These are phyloP conservation scores for Leucoraja erinaceus DNA, from an alignment of 2,113 vertebrate genomes.

Conservation along the genomic window DNA sequence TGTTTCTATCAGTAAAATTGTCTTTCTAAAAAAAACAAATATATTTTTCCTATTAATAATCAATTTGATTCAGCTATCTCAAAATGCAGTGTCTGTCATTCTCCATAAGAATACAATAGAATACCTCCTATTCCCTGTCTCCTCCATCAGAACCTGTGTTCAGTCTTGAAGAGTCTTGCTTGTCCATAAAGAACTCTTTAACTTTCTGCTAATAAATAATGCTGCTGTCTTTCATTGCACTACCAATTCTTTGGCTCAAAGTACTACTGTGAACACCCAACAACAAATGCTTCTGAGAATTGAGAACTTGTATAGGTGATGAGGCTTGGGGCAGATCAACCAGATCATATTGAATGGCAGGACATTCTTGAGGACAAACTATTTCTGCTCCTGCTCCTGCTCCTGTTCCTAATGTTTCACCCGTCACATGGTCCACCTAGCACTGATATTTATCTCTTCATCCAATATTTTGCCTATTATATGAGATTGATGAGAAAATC, in stretches of 20 bases:
- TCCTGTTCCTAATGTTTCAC: too few relatives aligned
- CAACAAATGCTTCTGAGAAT: neutral
- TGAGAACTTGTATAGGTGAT: too few relatives aligned
- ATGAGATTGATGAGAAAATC: too few relatives aligned
- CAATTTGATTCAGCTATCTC: neutral
- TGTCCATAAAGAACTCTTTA: neutral
- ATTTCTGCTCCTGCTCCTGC: too few relatives aligned
- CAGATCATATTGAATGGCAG: too few relatives aligned
- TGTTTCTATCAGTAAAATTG: neutral
- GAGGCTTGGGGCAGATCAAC: too few relatives aligned
- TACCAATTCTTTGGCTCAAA: neutral
- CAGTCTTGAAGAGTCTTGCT: neutral
- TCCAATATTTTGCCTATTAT: neutral
- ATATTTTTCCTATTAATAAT: neutral
- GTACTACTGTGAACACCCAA: neutral
- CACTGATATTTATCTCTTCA: neutral
- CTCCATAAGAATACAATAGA: too few relatives aligned
- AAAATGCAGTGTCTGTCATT: neutral
- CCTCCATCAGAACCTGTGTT: neutral
- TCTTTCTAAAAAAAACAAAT: neutral
- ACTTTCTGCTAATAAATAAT: neutral
- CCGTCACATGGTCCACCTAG: too few relatives aligned
- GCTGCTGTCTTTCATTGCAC: neutral
- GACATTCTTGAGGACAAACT: too few relatives aligned
- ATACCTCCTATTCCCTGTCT: neutral